These are phyloP conservation scores for Cheilosia soror DNA, from an alignment of 2,888 invertebrate species.

Conservation along the genomic window DNA sequence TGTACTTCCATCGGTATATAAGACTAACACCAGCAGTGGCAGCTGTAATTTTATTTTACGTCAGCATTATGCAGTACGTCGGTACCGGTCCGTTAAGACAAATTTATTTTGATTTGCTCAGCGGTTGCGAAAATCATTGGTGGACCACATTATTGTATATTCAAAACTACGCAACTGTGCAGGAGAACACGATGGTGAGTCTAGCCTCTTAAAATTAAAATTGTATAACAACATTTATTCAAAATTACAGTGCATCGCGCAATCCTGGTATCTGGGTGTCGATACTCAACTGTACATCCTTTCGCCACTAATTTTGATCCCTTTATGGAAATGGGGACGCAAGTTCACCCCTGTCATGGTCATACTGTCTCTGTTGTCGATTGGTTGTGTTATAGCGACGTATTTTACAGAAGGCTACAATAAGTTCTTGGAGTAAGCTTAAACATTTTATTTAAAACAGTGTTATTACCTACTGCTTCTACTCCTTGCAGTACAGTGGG, in stretches of 20 bases:
- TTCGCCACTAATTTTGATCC: constrained; percentile 85
- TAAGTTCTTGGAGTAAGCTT: constrained; percentile 79
- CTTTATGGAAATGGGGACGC: constrained; percentile 83
- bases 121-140: constrained; percentile 83
- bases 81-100: constrained; percentile 85
- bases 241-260: constrained; percentile 83
- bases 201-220: neutral
- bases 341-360: constrained; percentile 79
- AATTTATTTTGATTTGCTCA: constrained; percentile 82
- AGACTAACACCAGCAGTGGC: constrained; percentile 85
- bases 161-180: constrained; percentile 83
- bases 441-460: neutral
- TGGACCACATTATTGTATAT: constrained; percentile 84
- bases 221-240: neutral
- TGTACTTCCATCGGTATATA: constrained; percentile 83
- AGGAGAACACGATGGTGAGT: constrained; percentile 79
- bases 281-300: constrained; percentile 86
- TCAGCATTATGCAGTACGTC: constrained; percentile 84
- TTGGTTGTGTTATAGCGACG: constrained; percentile 80
- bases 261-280: constrained; percentile 86
- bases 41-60: constrained; percentile 84
- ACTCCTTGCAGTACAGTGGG: constrained; percentile 57
- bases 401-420: constrained; percentile 79
- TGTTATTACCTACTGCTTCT: neutral
- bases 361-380: constrained; percentile 79